A percentile compares a stretch with the other conserved stretches of the same genome.
These are phyloP conservation scores for Crypturellus undulatus DNA, from an alignment of 2,113 vertebrate species.

Conservation along the genomic window DNA sequence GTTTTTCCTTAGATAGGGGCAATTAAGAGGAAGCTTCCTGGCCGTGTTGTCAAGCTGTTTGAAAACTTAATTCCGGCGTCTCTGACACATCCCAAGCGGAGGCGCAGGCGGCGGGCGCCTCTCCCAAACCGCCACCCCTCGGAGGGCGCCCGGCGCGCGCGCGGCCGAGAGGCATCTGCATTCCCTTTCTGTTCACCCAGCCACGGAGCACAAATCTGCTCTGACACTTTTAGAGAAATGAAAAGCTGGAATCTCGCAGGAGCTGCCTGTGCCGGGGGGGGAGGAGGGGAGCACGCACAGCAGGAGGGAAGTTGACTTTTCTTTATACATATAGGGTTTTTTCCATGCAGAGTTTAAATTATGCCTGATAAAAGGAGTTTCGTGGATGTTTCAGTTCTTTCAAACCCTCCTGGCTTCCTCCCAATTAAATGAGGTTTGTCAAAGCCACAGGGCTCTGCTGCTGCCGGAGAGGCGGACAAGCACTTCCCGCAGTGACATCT, in stretches of 20 bases:
- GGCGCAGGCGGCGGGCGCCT: background rate
- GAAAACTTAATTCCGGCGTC: conserved; percentile 49
- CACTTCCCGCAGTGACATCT: conserved; percentile 88
- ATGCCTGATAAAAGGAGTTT: conserved; percentile 90
- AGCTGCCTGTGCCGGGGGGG: conserved; percentile 74
- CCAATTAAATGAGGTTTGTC: conserved; percentile 92
- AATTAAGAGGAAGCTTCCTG: conserved; percentile 21
- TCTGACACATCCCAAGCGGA: background rate
- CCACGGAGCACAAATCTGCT: conserved; percentile 83
- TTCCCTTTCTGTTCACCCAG: conserved; percentile 80
- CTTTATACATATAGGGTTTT: conserved; percentile 89
- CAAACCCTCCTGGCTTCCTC: conserved; percentile 89
- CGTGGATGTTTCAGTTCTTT: conserved; percentile 88
- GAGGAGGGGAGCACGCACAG: conserved; percentile 76
- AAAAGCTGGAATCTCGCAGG: conserved; percentile 85
- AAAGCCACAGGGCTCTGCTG: conserved; percentile 89
- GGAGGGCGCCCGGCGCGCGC: conserved; percentile 43
- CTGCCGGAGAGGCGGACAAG: conserved; percentile 85
- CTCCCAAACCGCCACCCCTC: conserved; percentile 37
- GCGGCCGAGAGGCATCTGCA: conserved; percentile 75
- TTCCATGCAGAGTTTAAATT: conserved; percentile 90
- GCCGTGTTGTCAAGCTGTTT: conserved; percentile 20
- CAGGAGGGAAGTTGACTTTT: conserved; percentile 89
- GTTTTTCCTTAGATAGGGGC: background rate
- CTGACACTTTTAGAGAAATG: conserved; percentile 86